These are phyloP conservation scores for Meghimatium bilineatum DNA, from an alignment of 2,888 invertebrate species.

Conservation along the genomic window DNA sequence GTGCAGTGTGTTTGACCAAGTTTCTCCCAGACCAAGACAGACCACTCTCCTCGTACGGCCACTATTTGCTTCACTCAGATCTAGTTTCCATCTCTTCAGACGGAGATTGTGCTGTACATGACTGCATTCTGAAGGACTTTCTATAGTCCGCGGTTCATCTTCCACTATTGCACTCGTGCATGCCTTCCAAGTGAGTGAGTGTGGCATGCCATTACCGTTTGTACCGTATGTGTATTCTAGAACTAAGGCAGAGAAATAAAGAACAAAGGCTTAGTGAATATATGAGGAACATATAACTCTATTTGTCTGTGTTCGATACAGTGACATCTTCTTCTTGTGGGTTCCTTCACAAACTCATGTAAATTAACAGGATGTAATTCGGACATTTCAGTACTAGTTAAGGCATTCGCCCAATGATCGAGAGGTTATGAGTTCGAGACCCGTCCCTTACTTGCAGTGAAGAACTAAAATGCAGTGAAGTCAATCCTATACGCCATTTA, in stretches of 20 bases:
- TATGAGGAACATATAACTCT: not conserved
- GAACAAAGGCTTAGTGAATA: not conserved
- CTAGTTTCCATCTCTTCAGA: not conserved
- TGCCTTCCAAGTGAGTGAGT: not conserved
- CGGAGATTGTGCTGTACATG: constrained; percentile 16
- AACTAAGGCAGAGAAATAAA: not conserved
- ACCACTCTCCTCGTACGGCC: constrained; percentile 22
- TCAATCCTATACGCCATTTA: too few relatives aligned
- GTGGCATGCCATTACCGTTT: not conserved
- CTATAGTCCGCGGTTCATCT: constrained; percentile 9
- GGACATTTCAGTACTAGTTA: too few relatives aligned
- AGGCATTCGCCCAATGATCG: too few relatives aligned
- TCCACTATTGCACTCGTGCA: not conserved
- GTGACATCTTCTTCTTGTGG: not conserved
- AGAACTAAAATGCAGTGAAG: too few relatives aligned
- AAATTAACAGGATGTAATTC: too few relatives aligned
- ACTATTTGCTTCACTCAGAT: constrained; percentile 20
- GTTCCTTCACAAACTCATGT: too few relatives aligned
- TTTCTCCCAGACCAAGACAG: constrained; percentile 7
- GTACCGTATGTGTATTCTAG: not conserved
- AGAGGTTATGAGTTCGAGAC: too few relatives aligned
- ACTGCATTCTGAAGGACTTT: constrained; percentile 13
- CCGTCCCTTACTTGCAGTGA: too few relatives aligned
- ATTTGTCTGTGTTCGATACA: not conserved
- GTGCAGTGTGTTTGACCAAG: constrained; percentile 30